Percentiles rank a stretch among this genome's conserved stretches.
phyloP scores from a whole-genome alignment of 2,888 invertebrate genomes.

The Toxonevra muliebris region DNA sequence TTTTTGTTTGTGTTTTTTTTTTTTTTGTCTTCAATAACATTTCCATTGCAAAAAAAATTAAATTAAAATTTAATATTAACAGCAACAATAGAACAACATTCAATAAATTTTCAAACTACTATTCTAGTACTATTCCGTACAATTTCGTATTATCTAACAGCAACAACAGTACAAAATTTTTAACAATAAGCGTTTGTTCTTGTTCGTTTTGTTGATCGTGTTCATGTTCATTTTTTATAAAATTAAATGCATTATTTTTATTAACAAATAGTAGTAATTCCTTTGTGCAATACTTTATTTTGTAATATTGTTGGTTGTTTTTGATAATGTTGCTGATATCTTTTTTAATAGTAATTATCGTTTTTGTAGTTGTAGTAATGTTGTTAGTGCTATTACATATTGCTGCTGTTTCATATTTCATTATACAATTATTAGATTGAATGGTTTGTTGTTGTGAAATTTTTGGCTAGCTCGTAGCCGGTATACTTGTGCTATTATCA shows the following conservation, averaged over 20 bases:
- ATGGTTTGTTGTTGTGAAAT: slow-evolving; percentile 36
- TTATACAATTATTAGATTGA: slow-evolving; percentile 27
- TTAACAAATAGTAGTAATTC: too few species aligned
- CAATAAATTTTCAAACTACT: too few species aligned
- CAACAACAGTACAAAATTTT: too few species aligned
- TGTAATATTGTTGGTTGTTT: neutral
- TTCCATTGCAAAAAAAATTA: neutral
- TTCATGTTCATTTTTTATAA: too few species aligned
- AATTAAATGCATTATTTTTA: too few species aligned
- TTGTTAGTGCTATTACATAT: neutral
- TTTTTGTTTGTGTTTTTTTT: slow-evolving; percentile 35
- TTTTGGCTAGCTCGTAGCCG: slow-evolving; percentile 61
- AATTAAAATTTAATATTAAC: slow-evolving; percentile 4
- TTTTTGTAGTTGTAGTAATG: neutral
- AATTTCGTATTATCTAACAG: too few species aligned
- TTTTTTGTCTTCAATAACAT: neutral
- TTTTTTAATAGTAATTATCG: neutral
- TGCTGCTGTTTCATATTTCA: neutral
- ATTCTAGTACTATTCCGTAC: too few species aligned
- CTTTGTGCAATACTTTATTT: too few species aligned
- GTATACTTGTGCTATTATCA: slow-evolving; percentile 59
- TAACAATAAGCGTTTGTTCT: too few species aligned
- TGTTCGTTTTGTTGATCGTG: too few species aligned
- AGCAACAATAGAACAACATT: neutral
- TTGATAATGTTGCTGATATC: slow-evolving; percentile 1